Evolutionary conservation across 1,140 invertebrate species (phyloP).

Genomic region (Aricia agestis): DNA sequence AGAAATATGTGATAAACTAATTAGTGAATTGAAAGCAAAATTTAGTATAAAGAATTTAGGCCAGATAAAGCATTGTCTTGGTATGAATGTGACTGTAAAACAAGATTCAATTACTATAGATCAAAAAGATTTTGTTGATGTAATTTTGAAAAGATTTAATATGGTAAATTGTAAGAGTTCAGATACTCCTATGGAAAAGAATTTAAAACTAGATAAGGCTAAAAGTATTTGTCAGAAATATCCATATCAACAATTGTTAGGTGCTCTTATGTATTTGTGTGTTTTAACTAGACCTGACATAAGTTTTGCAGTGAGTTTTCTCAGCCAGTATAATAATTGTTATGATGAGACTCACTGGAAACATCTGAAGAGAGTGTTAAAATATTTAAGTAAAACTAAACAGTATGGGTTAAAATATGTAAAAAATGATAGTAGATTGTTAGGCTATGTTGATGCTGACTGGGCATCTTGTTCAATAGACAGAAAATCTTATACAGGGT

Average conservation of each 20-base stretch:
- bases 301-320: background rate
- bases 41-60: too few relatives aligned
- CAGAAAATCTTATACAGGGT: slow-evolving; percentile 7
- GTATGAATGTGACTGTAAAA: slow-evolving; percentile 21
- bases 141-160: slow-evolving; percentile 26
- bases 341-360: slow-evolving; percentile 14
- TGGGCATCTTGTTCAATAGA: slow-evolving; percentile 15
- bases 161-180: slow-evolving; percentile 23
- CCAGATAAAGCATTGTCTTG: background rate
- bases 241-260: slow-evolving; percentile 24
- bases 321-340: slow-evolving; percentile 8
- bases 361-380: slow-evolving; percentile 15
- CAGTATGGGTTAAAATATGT: slow-evolving; percentile 1
- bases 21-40: too few relatives aligned
- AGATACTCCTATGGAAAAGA: slow-evolving; percentile 22
- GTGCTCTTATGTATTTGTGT: slow-evolving; percentile 19
- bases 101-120: slow-evolving; percentile 20
- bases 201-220: slow-evolving; percentile 24
- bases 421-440: background rate
- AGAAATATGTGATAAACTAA: too few relatives aligned
- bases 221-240: background rate
- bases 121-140: slow-evolving; percentile 22
- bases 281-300: slow-evolving; percentile 23
- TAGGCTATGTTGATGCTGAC: slow-evolving; percentile 6
- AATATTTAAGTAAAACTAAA: slow-evolving; percentile 12